These are phyloP conservation scores for Drosophila ficusphila DNA, from an alignment of 1,140 invertebrate species.

Conservation along the genomic window DNA sequence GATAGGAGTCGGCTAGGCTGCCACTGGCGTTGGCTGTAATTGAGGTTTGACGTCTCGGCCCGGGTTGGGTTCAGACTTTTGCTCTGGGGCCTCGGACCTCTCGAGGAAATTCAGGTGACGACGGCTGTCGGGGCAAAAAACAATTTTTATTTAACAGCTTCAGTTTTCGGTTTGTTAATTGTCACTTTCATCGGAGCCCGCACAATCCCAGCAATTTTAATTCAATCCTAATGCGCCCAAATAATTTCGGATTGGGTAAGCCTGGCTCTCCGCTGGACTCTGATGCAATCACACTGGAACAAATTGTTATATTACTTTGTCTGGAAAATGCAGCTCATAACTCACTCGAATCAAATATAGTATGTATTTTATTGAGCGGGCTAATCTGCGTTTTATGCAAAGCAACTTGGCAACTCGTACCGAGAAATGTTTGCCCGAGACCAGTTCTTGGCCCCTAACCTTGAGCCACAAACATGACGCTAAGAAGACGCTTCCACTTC, in stretches of 20 bases:
- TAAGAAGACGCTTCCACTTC: constrained; percentile 63
- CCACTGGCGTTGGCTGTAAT: constrained; percentile 66
- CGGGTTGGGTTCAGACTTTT: constrained; percentile 28
- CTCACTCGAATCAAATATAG: constrained; percentile 4
- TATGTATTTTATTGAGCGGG: constrained; percentile 17
- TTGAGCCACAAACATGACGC: constrained; percentile 54
- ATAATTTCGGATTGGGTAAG: constrained; percentile 66
- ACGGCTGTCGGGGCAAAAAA: constrained; percentile 26
- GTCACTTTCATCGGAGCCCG: constrained; percentile 71
- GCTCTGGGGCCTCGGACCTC: constrained; percentile 54
- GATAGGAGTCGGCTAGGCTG: constrained; percentile 35
- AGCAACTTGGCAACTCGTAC: constrained; percentile 12
- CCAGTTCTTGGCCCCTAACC: constrained; percentile 64
- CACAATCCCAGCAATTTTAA: constrained; percentile 80
- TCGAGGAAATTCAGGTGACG: constrained; percentile 66
- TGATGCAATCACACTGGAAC: constrained; percentile 47
- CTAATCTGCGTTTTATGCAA: constrained; percentile 60
- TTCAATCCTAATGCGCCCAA: constrained; percentile 78
- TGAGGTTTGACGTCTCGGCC: constrained; percentile 56
- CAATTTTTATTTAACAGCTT: constrained; percentile 32
- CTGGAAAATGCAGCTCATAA: constrained; percentile 51
- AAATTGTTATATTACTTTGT: constrained; percentile 43
- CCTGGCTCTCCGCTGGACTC: background rate
- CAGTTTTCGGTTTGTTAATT: constrained; percentile 63
- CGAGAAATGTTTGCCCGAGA: constrained; percentile 45